phyloP scores from a whole-genome alignment of 2,113 vertebrate species.

The Tragelaphus buxtoni region DNA sequence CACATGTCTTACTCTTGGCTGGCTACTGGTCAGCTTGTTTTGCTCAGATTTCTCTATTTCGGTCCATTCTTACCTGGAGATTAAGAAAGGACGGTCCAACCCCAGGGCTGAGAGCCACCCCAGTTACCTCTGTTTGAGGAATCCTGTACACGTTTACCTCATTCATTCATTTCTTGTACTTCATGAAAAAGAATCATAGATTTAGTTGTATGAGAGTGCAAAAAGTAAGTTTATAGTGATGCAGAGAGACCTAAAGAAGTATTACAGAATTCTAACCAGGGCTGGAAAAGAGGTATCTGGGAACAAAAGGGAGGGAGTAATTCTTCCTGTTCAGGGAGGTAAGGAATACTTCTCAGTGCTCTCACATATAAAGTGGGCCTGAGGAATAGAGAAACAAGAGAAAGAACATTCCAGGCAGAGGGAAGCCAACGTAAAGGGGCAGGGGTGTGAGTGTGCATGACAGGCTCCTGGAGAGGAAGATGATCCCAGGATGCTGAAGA shows the following conservation, averaged over 20 bases:
- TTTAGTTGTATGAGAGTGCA: background rate
- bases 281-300: background rate
- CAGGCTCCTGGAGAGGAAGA: background rate
- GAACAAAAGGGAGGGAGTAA: background rate
- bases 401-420: background rate
- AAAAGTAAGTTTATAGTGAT: background rate
- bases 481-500: background rate
- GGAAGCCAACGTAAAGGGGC: background rate
- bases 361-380: background rate
- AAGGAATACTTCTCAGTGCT: background rate
- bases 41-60: background rate
- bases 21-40: background rate
- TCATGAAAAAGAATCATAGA: background rate
- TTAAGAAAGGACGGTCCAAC: background rate
- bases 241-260: background rate
- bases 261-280: rapidly evolving
- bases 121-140: background rate
- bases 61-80: background rate
- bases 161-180: background rate
- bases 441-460: background rate
- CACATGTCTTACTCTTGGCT: conserved; percentile 16
- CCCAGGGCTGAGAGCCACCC: background rate
- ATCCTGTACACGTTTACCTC: background rate
- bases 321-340: background rate
- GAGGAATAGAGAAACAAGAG: background rate